Evolutionary conservation across 2,797 vertebrate genomes (phyloP), one percentile per base, ranked within the genome.

Genomic region (Mastacembelus armatus): DNA sequence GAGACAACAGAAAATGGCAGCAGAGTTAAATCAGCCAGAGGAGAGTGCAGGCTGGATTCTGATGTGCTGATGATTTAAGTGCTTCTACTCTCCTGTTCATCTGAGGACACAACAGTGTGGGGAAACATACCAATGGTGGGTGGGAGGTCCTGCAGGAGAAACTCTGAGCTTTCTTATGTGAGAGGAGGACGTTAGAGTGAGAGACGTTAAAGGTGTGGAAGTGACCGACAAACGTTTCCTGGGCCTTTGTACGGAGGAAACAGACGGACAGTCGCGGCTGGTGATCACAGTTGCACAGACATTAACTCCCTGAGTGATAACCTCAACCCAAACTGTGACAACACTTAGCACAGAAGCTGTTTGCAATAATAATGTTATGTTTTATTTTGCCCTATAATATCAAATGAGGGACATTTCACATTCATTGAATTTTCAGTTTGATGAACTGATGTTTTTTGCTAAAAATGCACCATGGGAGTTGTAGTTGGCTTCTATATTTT

Each of bases 11-110:
- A 43, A 33, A 12, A 11, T 30, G 19, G 40, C 5, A 3, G 9
- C 4, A 30, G 39, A 19, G 35, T 1, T 67, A 5, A 60, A 35
- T 27, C 12, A 26, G 26, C 9, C 22, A 18, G 19, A n/a, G n/a
- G n/a, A n/a, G n/a, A 42, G 30, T 18, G 24, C 42, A 58, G 26
- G 49, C 58, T 29, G 3, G 49, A 43, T 32, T 32, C 27, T 35
- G 24, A 47, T 10, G 18, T 40, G 21, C 18, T 42, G 54, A 77
- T 62, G 42, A 77, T 76, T 76, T 35, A 78, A 64, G 56, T 3
- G 30, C 32, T 59, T 62, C 63, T 45, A 48, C 57, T 8, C 38
- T 12, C n/a, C 24, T 26, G 22, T 30, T 40, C 18, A 43, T 77
- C 36, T 30, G 18, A 59, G 43, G 72, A 63, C 45, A 60, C 10